These are phyloP conservation scores for Siderastrea siderea DNA, from an alignment of 92 coral and sea anemone species.

Conservation along the genomic window DNA sequence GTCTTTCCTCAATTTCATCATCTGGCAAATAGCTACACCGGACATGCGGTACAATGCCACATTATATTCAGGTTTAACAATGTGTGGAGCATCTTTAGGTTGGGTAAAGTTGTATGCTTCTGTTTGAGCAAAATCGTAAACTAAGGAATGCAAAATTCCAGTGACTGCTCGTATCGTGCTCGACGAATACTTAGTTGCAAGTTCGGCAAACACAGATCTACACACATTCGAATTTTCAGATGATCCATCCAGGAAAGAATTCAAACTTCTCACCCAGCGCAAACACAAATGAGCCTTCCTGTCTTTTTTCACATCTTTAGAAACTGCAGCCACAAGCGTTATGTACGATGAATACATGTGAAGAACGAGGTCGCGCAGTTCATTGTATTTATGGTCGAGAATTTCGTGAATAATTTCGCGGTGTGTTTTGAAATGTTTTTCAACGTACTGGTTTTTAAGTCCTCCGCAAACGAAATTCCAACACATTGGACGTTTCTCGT, in stretches of 20 bases:
- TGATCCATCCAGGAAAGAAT: slow-evolving; percentile 10
- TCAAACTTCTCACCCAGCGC: slow-evolving; percentile 29
- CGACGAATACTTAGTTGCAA: slow-evolving; percentile 4
- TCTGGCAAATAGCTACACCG: slow-evolving; percentile 23
- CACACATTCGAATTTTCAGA: slow-evolving; percentile 1
- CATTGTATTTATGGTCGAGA: slow-evolving; percentile 14
- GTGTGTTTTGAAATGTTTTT: slow-evolving; percentile 24
- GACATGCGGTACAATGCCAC: slow-evolving; percentile 16
- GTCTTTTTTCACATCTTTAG: slow-evolving; percentile 35
- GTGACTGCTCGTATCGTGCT: slow-evolving; percentile 25
- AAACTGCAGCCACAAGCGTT: slow-evolving; percentile 27
- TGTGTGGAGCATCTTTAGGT: neutral
- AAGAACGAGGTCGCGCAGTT: neutral
- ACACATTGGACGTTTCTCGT: too few relatives aligned
- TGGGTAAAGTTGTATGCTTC: slow-evolving; percentile 21
- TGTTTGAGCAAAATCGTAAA: slow-evolving; percentile 37
- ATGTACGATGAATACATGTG: slow-evolving; percentile 34
- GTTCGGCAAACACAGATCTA: slow-evolving; percentile 3
- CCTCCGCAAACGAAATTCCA: too few relatives aligned
- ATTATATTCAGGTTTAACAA: slow-evolving; percentile 11
- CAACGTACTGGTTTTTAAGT: neutral
- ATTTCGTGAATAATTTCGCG: slow-evolving; percentile 30
- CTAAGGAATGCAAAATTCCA: slow-evolving; percentile 28
- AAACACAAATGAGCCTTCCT: slow-evolving; percentile 19
- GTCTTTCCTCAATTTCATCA: slow-evolving; percentile 19